phyloP scores from a whole-genome alignment of 2,888 invertebrate species.

The Yponomeuta cagnagella region DNA sequence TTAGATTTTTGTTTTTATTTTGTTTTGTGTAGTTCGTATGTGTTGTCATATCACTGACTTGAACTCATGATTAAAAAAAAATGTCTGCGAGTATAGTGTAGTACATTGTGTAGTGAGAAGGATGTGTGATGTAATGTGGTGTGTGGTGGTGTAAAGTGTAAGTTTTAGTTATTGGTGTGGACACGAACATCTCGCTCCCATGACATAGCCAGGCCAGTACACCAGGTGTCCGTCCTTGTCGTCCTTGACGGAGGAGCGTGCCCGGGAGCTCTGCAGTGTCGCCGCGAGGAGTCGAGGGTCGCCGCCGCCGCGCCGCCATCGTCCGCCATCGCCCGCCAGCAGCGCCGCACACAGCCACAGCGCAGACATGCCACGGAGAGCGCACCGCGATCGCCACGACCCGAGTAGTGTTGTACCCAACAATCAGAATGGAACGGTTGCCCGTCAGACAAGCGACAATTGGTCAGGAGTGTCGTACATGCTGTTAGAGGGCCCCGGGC shows the following conservation, averaged over 20 bases:
- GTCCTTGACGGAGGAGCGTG: conserved; percentile 95
- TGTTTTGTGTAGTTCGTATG: background rate
- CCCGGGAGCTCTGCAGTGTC: conserved; percentile 85
- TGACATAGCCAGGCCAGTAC: conserved; percentile 98
- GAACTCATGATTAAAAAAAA: conserved; percentile 10
- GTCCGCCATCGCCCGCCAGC: conserved; percentile 28
- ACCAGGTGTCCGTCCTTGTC: conserved; percentile 99
- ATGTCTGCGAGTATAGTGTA: conserved; percentile 21
- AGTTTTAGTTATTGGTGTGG: conserved; percentile 73
- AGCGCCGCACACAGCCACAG: conserved; percentile 34
- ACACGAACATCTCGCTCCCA: conserved; percentile 99
- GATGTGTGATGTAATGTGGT: conserved; percentile 15
- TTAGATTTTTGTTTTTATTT: background rate
- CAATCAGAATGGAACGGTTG: conserved; percentile 78
- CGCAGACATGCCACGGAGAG: conserved; percentile 45
- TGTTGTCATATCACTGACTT: conserved; percentile 17
- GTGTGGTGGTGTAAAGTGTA: conserved; percentile 32
- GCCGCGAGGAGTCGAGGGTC: conserved; percentile 32
- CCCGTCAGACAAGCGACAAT: conserved; percentile 77
- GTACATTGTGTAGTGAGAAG: conserved; percentile 18
- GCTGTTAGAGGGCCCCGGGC: conserved; percentile 62
- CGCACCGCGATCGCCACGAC: conserved; percentile 74
- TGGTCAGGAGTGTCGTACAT: conserved; percentile 73
- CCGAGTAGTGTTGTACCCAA: conserved; percentile 77
- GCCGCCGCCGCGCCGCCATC: conserved; percentile 31